Conservation (phyloP, 2,113 vertebrate genomes). For the Pterophyllum scalare region DNA sequence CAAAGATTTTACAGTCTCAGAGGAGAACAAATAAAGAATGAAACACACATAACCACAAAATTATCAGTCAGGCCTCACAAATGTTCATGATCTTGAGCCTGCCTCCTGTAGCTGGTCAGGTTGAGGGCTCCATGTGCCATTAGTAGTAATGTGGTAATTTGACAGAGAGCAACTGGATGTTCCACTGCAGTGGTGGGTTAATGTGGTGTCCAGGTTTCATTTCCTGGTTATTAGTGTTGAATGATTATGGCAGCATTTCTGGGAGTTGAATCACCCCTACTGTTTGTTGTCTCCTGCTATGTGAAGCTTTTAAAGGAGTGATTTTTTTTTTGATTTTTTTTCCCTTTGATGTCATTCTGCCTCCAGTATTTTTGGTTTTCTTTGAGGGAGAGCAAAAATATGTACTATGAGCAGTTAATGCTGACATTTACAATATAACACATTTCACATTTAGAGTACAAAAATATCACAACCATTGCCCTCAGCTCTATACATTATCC, state of each 20-base stretch:
- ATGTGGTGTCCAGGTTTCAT: constrained; percentile 55
- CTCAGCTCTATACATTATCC: neutral
- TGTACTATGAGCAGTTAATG: neutral
- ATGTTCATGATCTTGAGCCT: neutral
- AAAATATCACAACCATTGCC: neutral
- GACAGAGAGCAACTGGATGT: constrained; percentile 41
- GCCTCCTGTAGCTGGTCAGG: constrained; percentile 9
- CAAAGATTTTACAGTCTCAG: neutral
- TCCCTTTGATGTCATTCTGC: neutral
- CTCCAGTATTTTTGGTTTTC: neutral
- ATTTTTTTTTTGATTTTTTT: too few species aligned
- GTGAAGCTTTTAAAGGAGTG: neutral
- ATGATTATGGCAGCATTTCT: constrained; percentile 50
- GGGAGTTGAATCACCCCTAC: constrained; percentile 45
- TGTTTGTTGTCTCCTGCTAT: constrained; percentile 9
- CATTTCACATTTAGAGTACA: neutral
- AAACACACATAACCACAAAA: neutral
- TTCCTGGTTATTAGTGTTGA: constrained; percentile 62
- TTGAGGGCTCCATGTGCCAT: constrained; percentile 12
- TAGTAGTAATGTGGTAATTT: constrained; percentile 47
- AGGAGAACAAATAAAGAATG: neutral
- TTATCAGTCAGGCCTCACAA: neutral
- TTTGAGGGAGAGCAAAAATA: accelerated
- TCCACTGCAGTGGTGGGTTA: constrained; percentile 38
- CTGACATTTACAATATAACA: neutral